Base-by-base conservation (phyloP, 2,888 invertebrate species). In the Brenthis daphne region DNA sequence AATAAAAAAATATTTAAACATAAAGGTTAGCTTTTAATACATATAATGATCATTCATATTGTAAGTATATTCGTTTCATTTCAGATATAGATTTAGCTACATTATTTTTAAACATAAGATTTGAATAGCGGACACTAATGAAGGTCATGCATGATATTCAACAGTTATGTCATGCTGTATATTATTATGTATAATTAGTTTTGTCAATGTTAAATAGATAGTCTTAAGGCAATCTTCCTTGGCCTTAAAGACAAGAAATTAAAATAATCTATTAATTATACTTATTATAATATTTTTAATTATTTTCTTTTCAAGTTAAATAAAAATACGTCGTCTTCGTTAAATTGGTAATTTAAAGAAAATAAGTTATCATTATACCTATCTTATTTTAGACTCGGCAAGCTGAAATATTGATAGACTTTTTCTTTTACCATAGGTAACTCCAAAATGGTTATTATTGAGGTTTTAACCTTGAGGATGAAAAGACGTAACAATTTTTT, bases 21-120 rank as follows among this genome's bases (percentile, higher is more conserved):
- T 16, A 54, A 24, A 58, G 37, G 37, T 43, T 43, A 43, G 3
- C 2, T 58, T 60, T 66, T 58, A 54, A 58, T 60, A 60, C 55
- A 20, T 20, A 20, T 20, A 20, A 37, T 29, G 5, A 47, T 48
- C 55, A 43, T 53, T 16, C 63, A 70, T 67, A 20, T 51, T 58
- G 29, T 57, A 57, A 24, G 65, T 68, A 20, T 37, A 53, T 61
- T 68, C 67, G 65, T 47, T 48, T 37, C 58, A 63, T 64, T 65
- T 68, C 57, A 68, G 54, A 70, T 70, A 63, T 70, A 69, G 67
- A 72, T 65, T 72, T 70, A 64, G 71, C 57, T 33, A 67, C 48
- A 71, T 73, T 71, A 73, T 71, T 73, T 73, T 68, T 73, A 57
- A 67, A 73, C 72, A 60, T 68, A 68, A 68, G 66, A 64, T 72